Conservation (phyloP, 1,140 invertebrate genomes). For the Callitettix versicolor region DNA sequence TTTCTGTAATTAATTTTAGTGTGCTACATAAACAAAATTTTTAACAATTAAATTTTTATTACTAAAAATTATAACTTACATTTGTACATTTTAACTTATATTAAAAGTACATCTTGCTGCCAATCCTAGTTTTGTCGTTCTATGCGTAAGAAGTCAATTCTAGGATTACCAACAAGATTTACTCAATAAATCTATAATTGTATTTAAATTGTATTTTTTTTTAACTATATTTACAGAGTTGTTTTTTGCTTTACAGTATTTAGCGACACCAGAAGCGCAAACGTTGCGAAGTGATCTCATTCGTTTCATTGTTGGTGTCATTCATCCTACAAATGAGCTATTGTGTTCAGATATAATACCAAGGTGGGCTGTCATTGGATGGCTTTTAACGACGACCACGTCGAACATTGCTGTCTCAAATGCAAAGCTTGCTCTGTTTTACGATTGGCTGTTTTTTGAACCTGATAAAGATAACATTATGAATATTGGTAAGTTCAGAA, state of each 20-base stretch:
- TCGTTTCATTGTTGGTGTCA: conserved; percentile 92
- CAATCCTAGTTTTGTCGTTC: too few species aligned
- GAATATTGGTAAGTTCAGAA: conserved; percentile 65
- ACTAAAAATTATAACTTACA: too few species aligned
- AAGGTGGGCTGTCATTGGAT: conserved; percentile 95
- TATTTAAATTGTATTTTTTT: too few species aligned
- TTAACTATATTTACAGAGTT: too few species aligned
- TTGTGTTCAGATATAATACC: conserved; percentile 97
- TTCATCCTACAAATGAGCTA: conserved; percentile 95
- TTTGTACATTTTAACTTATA: too few species aligned
- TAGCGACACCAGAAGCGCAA: conserved; percentile 94
- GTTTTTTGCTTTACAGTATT: conserved; percentile 54
- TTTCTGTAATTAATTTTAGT: too few species aligned
- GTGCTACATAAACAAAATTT: too few species aligned
- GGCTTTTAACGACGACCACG: conserved; percentile 93
- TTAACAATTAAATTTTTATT: too few species aligned
- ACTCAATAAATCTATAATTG: too few species aligned
- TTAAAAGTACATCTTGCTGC: too few species aligned
- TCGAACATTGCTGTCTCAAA: conserved; percentile 88
- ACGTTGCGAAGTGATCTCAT: conserved; percentile 91
- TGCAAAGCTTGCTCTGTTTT: conserved; percentile 91
- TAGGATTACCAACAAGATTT: too few species aligned
- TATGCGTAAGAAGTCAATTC: too few species aligned
- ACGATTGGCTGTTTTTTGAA: conserved; percentile 96
- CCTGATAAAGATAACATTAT: conserved; percentile 94